These are phyloP conservation scores for Eupelmus urozonus DNA, from an alignment of 2,888 invertebrate species.

Conservation along the genomic window DNA sequence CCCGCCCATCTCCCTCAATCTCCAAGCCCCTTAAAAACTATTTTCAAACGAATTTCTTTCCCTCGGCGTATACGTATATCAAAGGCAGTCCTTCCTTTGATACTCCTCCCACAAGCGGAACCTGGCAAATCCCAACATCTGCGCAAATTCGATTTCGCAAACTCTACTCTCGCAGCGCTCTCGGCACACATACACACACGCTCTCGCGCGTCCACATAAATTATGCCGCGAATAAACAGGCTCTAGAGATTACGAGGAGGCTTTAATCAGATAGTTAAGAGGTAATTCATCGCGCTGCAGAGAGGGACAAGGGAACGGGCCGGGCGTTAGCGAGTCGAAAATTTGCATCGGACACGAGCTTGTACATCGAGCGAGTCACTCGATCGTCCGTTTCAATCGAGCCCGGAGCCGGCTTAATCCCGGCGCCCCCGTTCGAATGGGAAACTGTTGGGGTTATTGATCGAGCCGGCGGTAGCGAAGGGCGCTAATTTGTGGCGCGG, in stretches of 20 bases:
- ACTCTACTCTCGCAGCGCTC: no score
- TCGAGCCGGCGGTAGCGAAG: constrained; percentile 52
- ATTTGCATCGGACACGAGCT: constrained; percentile 40
- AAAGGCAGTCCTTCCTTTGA: no score
- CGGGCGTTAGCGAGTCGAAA: constrained; percentile 8
- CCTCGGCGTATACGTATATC: no score
- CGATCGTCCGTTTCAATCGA: constrained; percentile 47
- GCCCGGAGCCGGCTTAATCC: constrained; percentile 45
- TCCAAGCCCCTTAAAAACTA: no score
- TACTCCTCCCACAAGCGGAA: no score
- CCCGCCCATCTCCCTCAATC: no score
- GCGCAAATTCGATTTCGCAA: no score
- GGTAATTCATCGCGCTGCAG: constrained; percentile 27
- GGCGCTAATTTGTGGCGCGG: constrained; percentile 58
- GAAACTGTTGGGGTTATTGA: constrained; percentile 59
- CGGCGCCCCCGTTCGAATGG: constrained; percentile 40
- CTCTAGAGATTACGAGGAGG: neutral
- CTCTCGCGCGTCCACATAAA: neutral
- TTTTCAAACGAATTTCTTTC: no score
- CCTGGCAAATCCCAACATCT: no score
- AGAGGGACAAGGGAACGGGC: neutral
- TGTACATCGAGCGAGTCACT: constrained; percentile 38
- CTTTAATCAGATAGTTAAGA: constrained; percentile 34
- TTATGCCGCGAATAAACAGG: neutral
- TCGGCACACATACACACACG: neutral